Conservation (phyloP, 2,113 vertebrate genomes). For the Hiodon alosoides region DNA sequence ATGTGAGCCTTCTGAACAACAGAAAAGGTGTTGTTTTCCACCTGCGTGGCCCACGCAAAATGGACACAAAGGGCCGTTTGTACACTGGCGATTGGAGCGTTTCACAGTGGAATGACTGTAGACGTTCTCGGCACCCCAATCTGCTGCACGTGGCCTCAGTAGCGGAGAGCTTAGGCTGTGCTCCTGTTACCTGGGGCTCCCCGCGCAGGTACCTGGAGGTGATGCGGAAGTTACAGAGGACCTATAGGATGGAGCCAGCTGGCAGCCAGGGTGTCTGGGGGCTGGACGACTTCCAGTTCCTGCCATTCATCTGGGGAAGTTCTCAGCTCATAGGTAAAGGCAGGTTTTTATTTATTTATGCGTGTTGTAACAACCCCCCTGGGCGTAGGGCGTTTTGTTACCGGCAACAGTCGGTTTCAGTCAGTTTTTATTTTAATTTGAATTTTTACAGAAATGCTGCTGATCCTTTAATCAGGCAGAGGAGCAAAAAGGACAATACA, state of each 20-base stretch:
- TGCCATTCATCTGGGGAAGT: slow-evolving; percentile 97
- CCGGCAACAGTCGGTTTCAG: neutral
- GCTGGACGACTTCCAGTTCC: slow-evolving; percentile 95
- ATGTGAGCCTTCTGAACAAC: too few relatives aligned
- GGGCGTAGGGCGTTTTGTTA: too few relatives aligned
- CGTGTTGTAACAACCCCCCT: neutral
- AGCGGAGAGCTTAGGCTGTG: neutral
- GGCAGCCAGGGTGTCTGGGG: slow-evolving; percentile 98
- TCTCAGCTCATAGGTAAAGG: slow-evolving; percentile 82
- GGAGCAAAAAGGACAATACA: too few relatives aligned
- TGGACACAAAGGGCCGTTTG: neutral
- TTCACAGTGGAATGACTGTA: too few relatives aligned
- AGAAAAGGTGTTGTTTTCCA: too few relatives aligned
- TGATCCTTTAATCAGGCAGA: too few relatives aligned
- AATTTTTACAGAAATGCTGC: too few relatives aligned
- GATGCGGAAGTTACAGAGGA: slow-evolving; percentile 91
- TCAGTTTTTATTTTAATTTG: neutral
- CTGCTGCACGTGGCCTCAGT: neutral
- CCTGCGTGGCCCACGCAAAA: neutral
- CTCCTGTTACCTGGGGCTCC: neutral
- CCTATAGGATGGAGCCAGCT: slow-evolving; percentile 94
- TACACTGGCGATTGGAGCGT: too few relatives aligned
- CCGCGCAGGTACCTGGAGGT: slow-evolving; percentile 78
- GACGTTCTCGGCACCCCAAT: neutral
- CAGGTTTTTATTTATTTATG: neutral